Percentiles rank a stretch among this genome's conserved stretches.
Evolutionary conservation across 2,888 invertebrate species (phyloP).

Genomic region (Anticlea derivata): DNA sequence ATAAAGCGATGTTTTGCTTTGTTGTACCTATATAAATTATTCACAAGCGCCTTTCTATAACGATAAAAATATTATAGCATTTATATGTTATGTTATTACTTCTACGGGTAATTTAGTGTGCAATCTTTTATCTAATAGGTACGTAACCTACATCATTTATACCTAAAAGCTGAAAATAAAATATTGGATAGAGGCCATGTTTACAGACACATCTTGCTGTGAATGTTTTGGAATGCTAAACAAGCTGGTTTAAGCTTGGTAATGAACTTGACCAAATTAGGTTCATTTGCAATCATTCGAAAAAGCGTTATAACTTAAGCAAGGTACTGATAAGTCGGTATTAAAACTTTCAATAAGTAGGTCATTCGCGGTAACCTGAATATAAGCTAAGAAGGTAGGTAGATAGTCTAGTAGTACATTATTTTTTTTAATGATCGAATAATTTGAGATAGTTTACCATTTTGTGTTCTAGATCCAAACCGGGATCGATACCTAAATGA

Average conservation of each 20-base stretch:
- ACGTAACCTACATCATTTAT: neutral
- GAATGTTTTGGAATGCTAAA: constrained; percentile 27
- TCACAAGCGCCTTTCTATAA: neutral
- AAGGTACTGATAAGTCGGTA: too few species aligned
- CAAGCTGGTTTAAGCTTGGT: constrained; percentile 27
- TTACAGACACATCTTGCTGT: constrained; percentile 24
- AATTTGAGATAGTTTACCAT: too few species aligned
- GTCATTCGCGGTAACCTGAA: too few species aligned
- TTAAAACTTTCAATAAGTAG: too few species aligned
- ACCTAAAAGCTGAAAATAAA: neutral
- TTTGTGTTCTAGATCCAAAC: neutral
- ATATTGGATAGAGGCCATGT: constrained; percentile 23
- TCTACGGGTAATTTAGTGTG: neutral
- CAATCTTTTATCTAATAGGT: neutral
- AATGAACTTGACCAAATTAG: constrained; percentile 33
- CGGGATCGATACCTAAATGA: constrained; percentile 33
- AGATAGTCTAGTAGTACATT: too few species aligned
- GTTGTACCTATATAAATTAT: neutral
- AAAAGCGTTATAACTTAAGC: constrained; percentile 9
- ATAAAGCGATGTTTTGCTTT: neutral
- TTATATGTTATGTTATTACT: too few species aligned
- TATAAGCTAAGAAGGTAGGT: too few species aligned
- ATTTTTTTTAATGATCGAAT: too few species aligned
- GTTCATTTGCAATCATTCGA: constrained; percentile 18
- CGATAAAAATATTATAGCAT: too few species aligned